A percentile compares a stretch with the other conserved stretches of the same genome.
Conservation (phyloP, 2,113 vertebrate species). For the Tricholaema leucomelas region DNA sequence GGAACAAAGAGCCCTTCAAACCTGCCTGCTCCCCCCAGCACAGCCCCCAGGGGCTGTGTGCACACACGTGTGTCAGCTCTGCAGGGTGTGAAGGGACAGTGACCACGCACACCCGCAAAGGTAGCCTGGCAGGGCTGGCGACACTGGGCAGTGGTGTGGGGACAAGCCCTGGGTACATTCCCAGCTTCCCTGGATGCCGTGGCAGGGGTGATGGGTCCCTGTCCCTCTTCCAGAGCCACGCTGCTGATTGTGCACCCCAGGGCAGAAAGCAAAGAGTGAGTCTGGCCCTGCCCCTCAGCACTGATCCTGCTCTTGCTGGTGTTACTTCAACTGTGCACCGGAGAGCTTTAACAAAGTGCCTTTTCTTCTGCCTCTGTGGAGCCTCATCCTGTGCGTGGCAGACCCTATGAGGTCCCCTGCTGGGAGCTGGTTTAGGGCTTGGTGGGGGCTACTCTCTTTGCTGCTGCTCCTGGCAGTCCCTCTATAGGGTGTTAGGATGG, state of each 20-base stretch:
- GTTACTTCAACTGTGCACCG: fast-evolving
- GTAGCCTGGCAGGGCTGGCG: fast-evolving
- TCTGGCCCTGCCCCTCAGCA: background rate
- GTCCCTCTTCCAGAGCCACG: fast-evolving
- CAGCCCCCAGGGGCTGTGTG: background rate
- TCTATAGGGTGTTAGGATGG: background rate
- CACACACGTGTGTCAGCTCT: fast-evolving
- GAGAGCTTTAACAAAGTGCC: background rate
- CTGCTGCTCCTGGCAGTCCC: slow-evolving; percentile 70
- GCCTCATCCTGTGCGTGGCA: background rate
- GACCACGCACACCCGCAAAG: fast-evolving
- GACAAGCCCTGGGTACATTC: background rate
- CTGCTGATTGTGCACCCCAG: background rate
- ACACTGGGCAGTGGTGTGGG: background rate
- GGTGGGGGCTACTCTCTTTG: background rate
- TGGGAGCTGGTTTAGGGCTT: background rate
- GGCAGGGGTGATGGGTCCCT: fast-evolving
- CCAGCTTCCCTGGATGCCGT: background rate
- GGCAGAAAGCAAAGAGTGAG: background rate
- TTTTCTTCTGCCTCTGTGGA: background rate
- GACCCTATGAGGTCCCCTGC: background rate
- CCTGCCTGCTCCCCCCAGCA: background rate
- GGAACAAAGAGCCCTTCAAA: slow-evolving; percentile 67
- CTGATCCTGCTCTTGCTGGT: background rate
- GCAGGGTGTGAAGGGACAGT: fast-evolving